These are phyloP conservation scores for Sericinus montela DNA, from an alignment of 2,888 invertebrate species.

Conservation along the genomic window DNA sequence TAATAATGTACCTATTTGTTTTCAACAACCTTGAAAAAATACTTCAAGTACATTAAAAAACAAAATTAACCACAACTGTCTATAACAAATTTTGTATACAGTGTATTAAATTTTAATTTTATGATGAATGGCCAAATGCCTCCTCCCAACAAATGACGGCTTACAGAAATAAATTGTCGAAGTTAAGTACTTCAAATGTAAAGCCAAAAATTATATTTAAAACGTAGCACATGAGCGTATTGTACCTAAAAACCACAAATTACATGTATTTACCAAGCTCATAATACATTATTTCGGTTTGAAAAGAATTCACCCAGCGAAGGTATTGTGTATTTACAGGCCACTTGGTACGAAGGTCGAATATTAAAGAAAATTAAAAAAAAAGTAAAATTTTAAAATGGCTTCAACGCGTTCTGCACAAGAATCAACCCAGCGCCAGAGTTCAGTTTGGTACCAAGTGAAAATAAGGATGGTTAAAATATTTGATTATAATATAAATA, in stretches of 20 bases:
- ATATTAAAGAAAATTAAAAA: conserved; percentile 39
- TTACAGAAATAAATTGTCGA: conserved; percentile 1
- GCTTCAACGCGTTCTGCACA: no score
- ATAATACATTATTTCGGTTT: conserved; percentile 27
- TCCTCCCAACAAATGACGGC: conserved; percentile 14
- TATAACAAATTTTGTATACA: conserved; percentile 5
- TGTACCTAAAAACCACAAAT: conserved; percentile 43
- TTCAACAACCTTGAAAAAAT: not conserved
- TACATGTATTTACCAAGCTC: conserved; percentile 25
- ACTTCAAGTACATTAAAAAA: not conserved
- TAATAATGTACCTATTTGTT: no score
- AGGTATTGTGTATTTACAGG: conserved; percentile 22
- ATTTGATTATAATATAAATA: no score
- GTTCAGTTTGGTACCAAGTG: no score
- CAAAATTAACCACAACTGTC: conserved; percentile 6
- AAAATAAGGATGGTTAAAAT: no score
- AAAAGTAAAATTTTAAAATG: conserved; percentile 44
- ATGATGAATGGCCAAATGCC: conserved; percentile 14
- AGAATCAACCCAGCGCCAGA: no score
- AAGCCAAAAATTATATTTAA: conserved; percentile 23
- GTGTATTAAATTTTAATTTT: conserved; percentile 1
- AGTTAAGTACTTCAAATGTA: not conserved
- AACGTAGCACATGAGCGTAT: conserved; percentile 16
- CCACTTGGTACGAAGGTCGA: conserved; percentile 60
- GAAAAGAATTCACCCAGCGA: conserved; percentile 27